Percentiles rank a stretch among this genome's conserved stretches.
These are phyloP conservation scores for Liasis olivaceus DNA, from an alignment of 2,797 vertebrate genomes.

Conservation along the genomic window DNA sequence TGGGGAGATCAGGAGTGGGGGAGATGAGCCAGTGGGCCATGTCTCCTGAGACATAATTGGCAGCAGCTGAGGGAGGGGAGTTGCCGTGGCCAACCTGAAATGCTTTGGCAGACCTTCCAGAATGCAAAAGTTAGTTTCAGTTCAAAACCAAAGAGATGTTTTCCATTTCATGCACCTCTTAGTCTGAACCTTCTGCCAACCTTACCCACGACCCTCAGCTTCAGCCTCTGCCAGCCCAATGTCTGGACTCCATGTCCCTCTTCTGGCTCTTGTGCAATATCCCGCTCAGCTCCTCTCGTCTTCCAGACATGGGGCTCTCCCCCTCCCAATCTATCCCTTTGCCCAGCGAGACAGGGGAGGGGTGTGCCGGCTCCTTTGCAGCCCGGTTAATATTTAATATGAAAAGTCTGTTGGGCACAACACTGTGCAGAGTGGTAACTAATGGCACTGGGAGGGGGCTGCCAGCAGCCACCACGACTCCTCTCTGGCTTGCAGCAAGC, in stretches of 20 bases:
- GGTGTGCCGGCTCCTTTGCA: background rate
- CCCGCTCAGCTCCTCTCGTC: background rate
- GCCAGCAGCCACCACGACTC: background rate
- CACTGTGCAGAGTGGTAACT: slow-evolving; percentile 10
- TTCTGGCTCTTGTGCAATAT: background rate
- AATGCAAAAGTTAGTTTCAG: background rate
- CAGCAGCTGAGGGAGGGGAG: background rate
- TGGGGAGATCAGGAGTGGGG: background rate
- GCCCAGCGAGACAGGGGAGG: background rate
- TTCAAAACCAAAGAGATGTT: background rate
- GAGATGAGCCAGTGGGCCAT: background rate
- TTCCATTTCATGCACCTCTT: background rate
- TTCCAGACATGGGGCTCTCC: background rate
- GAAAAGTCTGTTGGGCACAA: background rate
- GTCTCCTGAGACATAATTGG: background rate
- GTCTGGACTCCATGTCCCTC: background rate
- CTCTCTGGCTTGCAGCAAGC: background rate
- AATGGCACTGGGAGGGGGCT: background rate
- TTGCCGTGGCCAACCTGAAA: background rate
- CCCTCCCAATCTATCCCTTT: background rate
- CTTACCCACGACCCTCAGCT: background rate
- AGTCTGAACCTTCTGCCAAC: background rate
- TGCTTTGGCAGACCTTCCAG: background rate
- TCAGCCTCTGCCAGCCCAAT: background rate
- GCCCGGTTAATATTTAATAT: slow-evolving; percentile 24